These are phyloP conservation scores for Peribatodes rhomboidaria DNA, from an alignment of 2,888 invertebrate species.

Conservation along the genomic window DNA sequence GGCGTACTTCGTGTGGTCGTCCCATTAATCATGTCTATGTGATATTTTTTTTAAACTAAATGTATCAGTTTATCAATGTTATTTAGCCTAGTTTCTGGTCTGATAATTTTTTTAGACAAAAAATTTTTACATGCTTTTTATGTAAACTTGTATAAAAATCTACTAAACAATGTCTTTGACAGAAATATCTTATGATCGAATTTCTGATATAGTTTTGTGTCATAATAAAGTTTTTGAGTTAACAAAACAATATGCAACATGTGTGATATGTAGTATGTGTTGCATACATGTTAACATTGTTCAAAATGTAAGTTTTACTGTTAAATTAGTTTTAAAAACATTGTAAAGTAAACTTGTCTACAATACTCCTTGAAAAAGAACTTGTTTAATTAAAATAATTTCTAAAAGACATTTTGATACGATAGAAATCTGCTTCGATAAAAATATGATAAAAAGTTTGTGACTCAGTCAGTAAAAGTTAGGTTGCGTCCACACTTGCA, in stretches of 20 bases:
- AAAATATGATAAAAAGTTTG: too few species aligned
- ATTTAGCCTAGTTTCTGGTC: constrained; percentile 29
- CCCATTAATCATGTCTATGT: constrained; percentile 21
- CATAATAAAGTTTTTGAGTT: neutral
- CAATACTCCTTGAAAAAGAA: neutral
- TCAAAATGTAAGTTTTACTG: neutral
- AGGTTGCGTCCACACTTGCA: neutral
- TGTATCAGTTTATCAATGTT: constrained; percentile 31
- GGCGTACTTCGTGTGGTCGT: neutral
- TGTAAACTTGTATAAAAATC: neutral
- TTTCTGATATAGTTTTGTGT: neutral
- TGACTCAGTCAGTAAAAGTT: neutral
- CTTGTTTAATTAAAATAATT: neutral
- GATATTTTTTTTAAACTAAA: constrained; percentile 32
- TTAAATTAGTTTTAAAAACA: constrained; percentile 6
- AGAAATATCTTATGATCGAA: neutral
- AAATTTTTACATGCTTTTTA: neutral
- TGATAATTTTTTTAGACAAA: constrained; percentile 4
- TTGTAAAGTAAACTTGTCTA: neutral
- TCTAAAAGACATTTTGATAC: constrained; percentile 1
- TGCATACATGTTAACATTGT: neutral
- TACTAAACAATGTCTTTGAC: neutral
- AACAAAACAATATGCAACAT: neutral
- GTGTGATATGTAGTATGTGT: neutral
- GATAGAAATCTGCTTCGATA: neutral